These are phyloP conservation scores for Sorex fumeus DNA, from an alignment of 2,113 vertebrate species.

Conservation along the genomic window DNA sequence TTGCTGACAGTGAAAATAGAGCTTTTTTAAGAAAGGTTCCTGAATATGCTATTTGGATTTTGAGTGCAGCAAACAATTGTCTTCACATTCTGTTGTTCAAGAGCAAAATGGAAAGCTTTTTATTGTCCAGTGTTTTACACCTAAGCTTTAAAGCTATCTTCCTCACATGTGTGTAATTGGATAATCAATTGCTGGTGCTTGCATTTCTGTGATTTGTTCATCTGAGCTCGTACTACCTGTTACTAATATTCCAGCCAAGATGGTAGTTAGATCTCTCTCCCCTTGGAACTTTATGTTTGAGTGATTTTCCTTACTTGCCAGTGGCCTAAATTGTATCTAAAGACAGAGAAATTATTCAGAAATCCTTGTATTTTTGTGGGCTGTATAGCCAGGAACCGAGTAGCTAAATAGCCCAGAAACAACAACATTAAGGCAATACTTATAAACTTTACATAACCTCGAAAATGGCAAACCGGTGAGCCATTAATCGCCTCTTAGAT, in stretches of 20 bases:
- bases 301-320: conserved; percentile 25
- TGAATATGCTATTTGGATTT: conserved; percentile 47
- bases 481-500: conserved; percentile 53
- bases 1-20: conserved; percentile 23
- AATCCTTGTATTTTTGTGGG: conserved; percentile 11
- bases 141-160: not conserved
- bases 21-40: not conserved
- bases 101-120: conserved; percentile 45
- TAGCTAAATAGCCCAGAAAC: conserved; percentile 53
- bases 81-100: not conserved
- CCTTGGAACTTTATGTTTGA: conserved; percentile 10
- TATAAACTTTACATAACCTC: conserved; percentile 72
- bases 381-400: conserved; percentile 50
- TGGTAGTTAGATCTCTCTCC: not conserved
- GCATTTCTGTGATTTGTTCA: conserved; percentile 62
- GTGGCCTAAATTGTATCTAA: conserved; percentile 31
- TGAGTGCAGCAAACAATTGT: not conserved
- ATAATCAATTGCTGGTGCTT: conserved; percentile 62
- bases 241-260: conserved; percentile 60
- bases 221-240: conserved; percentile 74
- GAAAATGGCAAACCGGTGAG: conserved; percentile 46
- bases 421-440: conserved; percentile 30
- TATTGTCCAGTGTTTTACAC: conserved; percentile 40
- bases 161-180: conserved; percentile 21
- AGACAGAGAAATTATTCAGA: conserved; percentile 67